Percentiles rank a stretch among this genome's conserved stretches.
These are phyloP conservation scores for Dendroctonus ponderosae DNA, from an alignment of 1,140 invertebrate genomes.

Conservation along the genomic window DNA sequence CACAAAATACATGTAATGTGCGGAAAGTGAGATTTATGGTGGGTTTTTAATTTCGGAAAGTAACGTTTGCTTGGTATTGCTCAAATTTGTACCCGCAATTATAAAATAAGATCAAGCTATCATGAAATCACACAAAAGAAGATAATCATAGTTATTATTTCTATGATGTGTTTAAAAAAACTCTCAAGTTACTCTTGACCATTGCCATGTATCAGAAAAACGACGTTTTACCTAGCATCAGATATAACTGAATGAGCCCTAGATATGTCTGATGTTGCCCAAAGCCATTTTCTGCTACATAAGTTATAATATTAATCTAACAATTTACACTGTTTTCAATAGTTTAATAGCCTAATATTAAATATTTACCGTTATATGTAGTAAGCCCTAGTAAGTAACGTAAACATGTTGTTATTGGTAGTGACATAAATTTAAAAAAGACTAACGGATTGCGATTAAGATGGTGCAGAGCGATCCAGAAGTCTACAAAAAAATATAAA, in stretches of 20 bases:
- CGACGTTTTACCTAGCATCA: not conserved
- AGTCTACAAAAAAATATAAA: too few species aligned
- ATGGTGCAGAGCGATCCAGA: not conserved
- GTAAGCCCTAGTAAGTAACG: constrained; percentile 6
- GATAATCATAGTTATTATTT: too few species aligned
- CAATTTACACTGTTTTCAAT: not conserved
- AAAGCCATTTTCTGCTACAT: not conserved
- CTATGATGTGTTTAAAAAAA: not conserved
- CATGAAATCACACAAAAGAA: too few species aligned
- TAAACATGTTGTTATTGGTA: constrained; percentile 9
- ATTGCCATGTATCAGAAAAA: constrained; percentile 3
- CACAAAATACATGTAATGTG: too few species aligned
- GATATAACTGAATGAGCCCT: constrained; percentile 17
- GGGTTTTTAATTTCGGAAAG: not conserved
- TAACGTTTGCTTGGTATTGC: too few species aligned
- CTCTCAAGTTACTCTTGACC: not conserved
- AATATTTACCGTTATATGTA: constrained; percentile 5
- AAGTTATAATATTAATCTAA: not conserved
- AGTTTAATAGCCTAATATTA: not conserved
- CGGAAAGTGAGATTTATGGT: not conserved
- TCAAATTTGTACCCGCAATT: too few species aligned
- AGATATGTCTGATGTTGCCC: constrained; percentile 9
- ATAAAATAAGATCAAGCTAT: too few species aligned
- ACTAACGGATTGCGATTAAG: not conserved
- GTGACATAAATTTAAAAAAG: not conserved